Conservation (phyloP, 2,113 vertebrate species). For the Perca flavescens region DNA sequence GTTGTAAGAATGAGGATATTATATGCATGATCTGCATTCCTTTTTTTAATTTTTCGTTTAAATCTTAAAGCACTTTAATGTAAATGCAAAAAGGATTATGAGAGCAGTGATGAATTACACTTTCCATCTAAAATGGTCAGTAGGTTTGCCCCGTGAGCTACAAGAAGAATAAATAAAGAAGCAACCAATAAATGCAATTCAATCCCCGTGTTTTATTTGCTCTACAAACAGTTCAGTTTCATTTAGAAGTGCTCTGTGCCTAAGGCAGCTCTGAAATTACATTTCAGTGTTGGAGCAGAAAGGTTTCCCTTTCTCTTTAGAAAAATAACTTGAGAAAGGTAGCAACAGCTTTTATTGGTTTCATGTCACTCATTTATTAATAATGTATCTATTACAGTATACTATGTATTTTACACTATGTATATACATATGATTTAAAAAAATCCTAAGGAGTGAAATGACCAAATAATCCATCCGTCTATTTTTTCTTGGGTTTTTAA, state of each 20-base stretch:
- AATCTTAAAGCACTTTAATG: neutral
- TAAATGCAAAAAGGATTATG: neutral
- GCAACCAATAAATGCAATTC: slow-evolving; percentile 21
- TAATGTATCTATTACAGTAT: slow-evolving; percentile 22
- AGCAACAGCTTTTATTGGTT: slow-evolving; percentile 11
- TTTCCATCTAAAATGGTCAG: neutral
- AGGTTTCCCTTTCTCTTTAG: neutral
- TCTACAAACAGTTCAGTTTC: slow-evolving; percentile 51
- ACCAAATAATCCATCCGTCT: neutral
- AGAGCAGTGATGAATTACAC: neutral
- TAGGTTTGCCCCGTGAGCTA: neutral
- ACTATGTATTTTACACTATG: slow-evolving; percentile 26
- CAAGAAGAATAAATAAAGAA: slow-evolving; percentile 29
- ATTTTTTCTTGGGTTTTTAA: slow-evolving; percentile 46
- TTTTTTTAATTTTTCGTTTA: neutral
- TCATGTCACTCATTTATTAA: slow-evolving; percentile 17
- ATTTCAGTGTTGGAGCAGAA: slow-evolving; percentile 29
- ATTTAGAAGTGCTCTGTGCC: slow-evolving; percentile 48
- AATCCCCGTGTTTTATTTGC: slow-evolving; percentile 67
- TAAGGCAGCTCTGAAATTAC: slow-evolving; percentile 55
- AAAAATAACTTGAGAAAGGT: slow-evolving; percentile 13
- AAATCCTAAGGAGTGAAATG: slow-evolving; percentile 39
- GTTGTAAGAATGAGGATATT: neutral
- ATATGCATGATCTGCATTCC: neutral
- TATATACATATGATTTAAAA: slow-evolving; percentile 26